Evolutionary conservation across 2,113 vertebrate species (phyloP), one percentile per base, ranked within the genome.

Genomic region (Arenaria interpres): DNA sequence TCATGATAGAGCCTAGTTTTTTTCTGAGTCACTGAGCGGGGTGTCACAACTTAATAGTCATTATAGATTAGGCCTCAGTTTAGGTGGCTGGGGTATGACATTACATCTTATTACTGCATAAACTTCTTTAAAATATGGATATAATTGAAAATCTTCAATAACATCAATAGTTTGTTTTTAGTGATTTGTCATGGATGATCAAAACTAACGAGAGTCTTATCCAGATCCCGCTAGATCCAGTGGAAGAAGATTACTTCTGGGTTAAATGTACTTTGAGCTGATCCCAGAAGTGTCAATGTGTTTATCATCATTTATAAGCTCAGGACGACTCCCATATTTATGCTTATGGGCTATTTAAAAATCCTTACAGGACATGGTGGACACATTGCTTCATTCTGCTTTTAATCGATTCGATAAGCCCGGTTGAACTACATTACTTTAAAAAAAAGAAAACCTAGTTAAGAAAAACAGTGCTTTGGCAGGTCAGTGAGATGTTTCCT

Each of bases 391-490:
- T 68, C 45, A 15, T 71, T 83, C 82, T 83, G 63, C 3, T 85
- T 93, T 95, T n/a, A 88, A 82, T 93, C 0, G 0, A 83, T 94
- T 95, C 35, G 71, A 71, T 95, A 93, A 95, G 59, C 78, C 41
- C 41, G 32, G 60, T 86, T 77, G 43, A 89, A 82, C 56, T 53
- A 35, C 20, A 9, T 22, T 25, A 45, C 20, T 85, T 77, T 0
- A 25, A 81, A 91, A 84, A 84, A 77, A 46, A 77, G 37, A 64
- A 6, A 32, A 7, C 37, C 30, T 74, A 46, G 24, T 72, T 45
- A 71, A 84, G 86, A 48, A 75, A 91, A 95, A 33, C 68, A 78
- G 80, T 39, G 54, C 50, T 89, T 95, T 96, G 94, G 90, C 92
- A 89, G 43, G 37, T 66, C 66, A 57, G 8, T 0, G 3, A 89